Evolutionary conservation across 2,888 invertebrate species (phyloP), one percentile per base, ranked within the genome.

Genomic region (Drosophila greeni): DNA sequence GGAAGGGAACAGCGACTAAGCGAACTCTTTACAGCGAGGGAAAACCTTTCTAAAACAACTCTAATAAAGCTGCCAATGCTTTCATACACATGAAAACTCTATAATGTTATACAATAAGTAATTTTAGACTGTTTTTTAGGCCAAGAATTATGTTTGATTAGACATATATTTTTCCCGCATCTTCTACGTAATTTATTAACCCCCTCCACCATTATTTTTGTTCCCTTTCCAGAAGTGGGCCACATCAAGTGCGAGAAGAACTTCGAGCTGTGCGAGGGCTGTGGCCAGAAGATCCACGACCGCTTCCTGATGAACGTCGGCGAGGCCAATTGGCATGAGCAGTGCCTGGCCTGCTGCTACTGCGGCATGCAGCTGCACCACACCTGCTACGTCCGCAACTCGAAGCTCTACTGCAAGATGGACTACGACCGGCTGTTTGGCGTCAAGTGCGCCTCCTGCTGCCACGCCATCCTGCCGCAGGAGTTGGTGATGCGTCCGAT

Each of bases 351-450:
- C 84, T 99, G 99, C 90, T 94, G 95, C 86, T 97, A 97, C 70
- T 99, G 99, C 88, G 95, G 96, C 71, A 92, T 94, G 60, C 94
- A 95, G 20, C 93, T 99, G 60, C 94, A 94, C 58, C 95, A 97
- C 68, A 97, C 97, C 76, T 99, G 99, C 90, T 98, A 96, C 91
- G 95, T 95, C 57, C 92, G 97, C 76, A 97, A 97, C 86, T 93
- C 96, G 79, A 96, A 97, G 88, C 92, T 99, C 53, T 99, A 97
- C 91, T 99, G 99, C 91, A 97, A 97, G 88, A 93, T 95, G 67
- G 99, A 99, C 90, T 99, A 99, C 90, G 97, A 98, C 67, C 79
- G 97, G 90, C 93, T 97, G 89, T 98, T 96, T 88, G 95, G 96
- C n/a, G 94, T 95, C 58, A 97, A 97, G 90, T 98, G 98, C 88